Percentiles rank a stretch among this genome's conserved stretches.
These are phyloP conservation scores for Aleiodes leptofemur DNA, from an alignment of 2,888 invertebrate genomes.

Conservation along the genomic window DNA sequence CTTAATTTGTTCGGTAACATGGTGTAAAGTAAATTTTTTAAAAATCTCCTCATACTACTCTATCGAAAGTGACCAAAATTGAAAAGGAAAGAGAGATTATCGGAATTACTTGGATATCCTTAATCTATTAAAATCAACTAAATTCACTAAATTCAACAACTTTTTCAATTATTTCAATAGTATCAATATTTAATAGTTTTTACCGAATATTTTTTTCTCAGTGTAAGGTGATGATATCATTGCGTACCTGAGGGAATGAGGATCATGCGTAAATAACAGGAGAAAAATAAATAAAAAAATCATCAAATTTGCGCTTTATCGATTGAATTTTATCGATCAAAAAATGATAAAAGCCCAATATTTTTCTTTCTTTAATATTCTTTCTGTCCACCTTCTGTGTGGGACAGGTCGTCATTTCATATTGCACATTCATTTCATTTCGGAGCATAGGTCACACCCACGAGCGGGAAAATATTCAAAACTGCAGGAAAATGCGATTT, in stretches of 20 bases:
- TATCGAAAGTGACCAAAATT: no score
- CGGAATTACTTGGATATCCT: no score
- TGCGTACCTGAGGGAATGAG: background rate
- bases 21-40: no score
- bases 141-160: no score
- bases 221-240: background rate
- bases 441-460: background rate
- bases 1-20: no score
- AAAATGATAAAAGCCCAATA: no score
- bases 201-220: no score
- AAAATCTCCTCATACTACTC: no score
- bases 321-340: background rate
- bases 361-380: background rate
- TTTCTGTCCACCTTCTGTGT: background rate
- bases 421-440: conserved; percentile 13
- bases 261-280: conserved; percentile 1
- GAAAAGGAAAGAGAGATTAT: no score
- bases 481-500: background rate
- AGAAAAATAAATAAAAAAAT: conserved; percentile 18
- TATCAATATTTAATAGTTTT: no score
- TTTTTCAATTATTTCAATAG: no score
- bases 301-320: background rate
- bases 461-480: conserved; percentile 1
- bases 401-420: background rate
- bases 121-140: no score